phyloP scores from a whole-genome alignment of 2,888 invertebrate species.

The Schizaphis graminum region DNA sequence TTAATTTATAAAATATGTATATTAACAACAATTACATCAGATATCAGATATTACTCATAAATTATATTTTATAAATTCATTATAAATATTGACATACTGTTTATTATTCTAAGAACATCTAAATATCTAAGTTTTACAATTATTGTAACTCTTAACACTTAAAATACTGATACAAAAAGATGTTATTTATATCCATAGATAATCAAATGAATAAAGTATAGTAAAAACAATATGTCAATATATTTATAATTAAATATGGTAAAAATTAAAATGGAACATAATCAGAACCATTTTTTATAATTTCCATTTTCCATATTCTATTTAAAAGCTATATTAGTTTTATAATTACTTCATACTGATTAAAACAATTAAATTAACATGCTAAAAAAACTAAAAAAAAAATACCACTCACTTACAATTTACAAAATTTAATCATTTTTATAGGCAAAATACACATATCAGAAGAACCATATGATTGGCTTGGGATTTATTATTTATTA shows the following conservation, averaged over 20 bases:
- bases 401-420: constrained; percentile 53
- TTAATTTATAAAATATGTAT: neutral
- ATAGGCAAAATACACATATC: constrained; percentile 61
- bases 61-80: neutral
- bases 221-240: neutral
- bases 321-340: constrained; percentile 46
- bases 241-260: neutral
- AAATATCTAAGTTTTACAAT: neutral
- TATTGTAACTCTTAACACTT: neutral
- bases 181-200: neutral
- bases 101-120: constrained; percentile 15
- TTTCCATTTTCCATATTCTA: neutral
- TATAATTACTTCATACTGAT: constrained; percentile 45
- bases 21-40: neutral
- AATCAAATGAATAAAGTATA: neutral
- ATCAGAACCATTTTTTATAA: constrained; percentile 35
- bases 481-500: no score
- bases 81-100: neutral
- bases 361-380: constrained; percentile 60
- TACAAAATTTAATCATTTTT: constrained; percentile 58
- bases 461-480: constrained; percentile 59
- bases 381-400: constrained; percentile 55
- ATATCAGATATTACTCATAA: neutral
- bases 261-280: constrained; percentile 29
- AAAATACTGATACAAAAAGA: neutral